A percentile compares a stretch with the other conserved stretches of the same genome.
phyloP scores from a whole-genome alignment of 2,888 invertebrate species.

The Eristalis tenax region DNA sequence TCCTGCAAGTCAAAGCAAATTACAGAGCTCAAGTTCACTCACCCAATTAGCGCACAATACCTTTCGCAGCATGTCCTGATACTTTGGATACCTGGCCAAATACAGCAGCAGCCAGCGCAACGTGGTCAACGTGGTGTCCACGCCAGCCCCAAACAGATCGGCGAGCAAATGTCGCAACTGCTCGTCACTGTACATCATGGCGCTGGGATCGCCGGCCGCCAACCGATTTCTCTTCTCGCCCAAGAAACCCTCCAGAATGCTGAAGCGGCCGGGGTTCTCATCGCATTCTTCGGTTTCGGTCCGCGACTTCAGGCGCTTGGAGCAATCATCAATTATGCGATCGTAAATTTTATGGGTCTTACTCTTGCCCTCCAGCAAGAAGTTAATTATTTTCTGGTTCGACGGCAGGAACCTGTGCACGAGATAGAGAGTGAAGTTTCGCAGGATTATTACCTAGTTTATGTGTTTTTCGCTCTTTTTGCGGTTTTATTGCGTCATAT shows the following conservation, averaged over 20 bases:
- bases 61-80: constrained; percentile 82
- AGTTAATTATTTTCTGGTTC: constrained; percentile 85
- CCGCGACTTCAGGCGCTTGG: constrained; percentile 74
- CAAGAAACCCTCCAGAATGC: constrained; percentile 86
- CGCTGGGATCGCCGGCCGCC: constrained; percentile 79
- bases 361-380: constrained; percentile 86
- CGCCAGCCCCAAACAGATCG: constrained; percentile 92
- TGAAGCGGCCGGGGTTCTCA: constrained; percentile 68
- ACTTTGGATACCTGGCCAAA: constrained; percentile 86
- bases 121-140: constrained; percentile 91
- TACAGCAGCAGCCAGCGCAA: constrained; percentile 91
- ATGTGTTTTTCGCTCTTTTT: constrained; percentile 27
- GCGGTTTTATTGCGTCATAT: constrained; percentile 56
- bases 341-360: constrained; percentile 89
- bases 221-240: constrained; percentile 83
- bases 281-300: constrained; percentile 78
- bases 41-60: constrained; percentile 55
- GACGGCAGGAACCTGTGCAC: constrained; percentile 81
- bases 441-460: constrained; percentile 24
- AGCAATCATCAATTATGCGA: constrained; percentile 84
- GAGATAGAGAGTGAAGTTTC: constrained; percentile 27
- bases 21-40: not conserved
- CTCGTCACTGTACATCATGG: constrained; percentile 84
- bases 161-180: constrained; percentile 89
- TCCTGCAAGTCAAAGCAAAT: constrained; percentile 44